Percentiles rank a stretch among this genome's conserved stretches.
Conservation (phyloP, 2,113 vertebrate species). For the Sinocyclocheilus grahami region DNA sequence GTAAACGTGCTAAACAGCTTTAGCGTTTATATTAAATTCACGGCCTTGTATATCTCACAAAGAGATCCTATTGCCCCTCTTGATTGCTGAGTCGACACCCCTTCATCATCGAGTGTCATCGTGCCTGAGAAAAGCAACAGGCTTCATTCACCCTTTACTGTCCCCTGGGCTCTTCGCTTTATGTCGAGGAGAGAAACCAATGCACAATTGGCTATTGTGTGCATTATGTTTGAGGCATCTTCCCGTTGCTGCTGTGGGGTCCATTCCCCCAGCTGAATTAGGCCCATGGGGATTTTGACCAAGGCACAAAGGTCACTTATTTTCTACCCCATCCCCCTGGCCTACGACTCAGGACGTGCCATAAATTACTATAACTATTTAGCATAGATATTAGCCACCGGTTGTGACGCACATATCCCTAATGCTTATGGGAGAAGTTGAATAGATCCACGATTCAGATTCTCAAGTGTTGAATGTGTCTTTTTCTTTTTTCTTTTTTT, state of each 20-base stretch:
- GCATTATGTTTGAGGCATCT: constrained; percentile 78
- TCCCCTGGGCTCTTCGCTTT: constrained; percentile 73
- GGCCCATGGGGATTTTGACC: constrained; percentile 78
- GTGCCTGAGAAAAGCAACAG: constrained; percentile 71
- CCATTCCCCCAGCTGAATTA: constrained; percentile 75
- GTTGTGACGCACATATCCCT: constrained; percentile 40
- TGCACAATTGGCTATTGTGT: constrained; percentile 78
- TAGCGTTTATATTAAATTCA: not conserved
- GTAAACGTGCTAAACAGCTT: not conserved
- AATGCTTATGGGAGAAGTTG: constrained; percentile 40
- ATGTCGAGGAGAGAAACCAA: constrained; percentile 69
- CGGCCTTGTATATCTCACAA: not conserved
- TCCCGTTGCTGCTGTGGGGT: constrained; percentile 79
- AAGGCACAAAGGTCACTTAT: constrained; percentile 76
- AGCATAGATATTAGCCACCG: constrained; percentile 61
- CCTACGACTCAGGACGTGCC: constrained; percentile 58
- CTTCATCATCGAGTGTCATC: constrained; percentile 35
- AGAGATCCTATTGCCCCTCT: constrained; percentile 25
- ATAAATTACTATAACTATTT: constrained; percentile 72
- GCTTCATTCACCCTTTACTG: constrained; percentile 68
- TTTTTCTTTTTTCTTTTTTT: constrained; percentile 19
- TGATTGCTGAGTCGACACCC: constrained; percentile 66
- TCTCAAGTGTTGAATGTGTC: constrained; percentile 38
- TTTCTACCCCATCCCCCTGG: constrained; percentile 59
- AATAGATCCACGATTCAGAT: constrained; percentile 39